Conservation (phyloP, 1,140 invertebrate species). For the Triops cancriformis region DNA sequence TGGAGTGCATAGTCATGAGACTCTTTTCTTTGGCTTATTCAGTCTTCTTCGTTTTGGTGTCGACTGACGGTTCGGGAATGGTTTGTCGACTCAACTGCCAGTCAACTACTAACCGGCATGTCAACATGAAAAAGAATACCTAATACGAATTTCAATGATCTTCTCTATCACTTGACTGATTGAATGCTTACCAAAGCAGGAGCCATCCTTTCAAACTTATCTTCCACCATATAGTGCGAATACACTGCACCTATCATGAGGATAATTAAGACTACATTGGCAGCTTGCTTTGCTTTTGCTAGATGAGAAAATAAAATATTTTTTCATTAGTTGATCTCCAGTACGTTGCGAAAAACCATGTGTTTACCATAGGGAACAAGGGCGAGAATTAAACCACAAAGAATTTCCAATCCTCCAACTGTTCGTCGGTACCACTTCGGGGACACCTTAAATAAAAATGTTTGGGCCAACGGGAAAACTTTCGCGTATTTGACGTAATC, state of each 20-base stretch:
- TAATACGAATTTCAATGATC: slow-evolving; percentile 34
- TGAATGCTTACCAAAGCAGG: slow-evolving; percentile 60
- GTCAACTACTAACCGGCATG: slow-evolving; percentile 75
- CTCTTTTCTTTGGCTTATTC: background rate
- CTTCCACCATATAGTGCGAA: slow-evolving; percentile 83
- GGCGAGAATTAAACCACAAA: slow-evolving; percentile 79
- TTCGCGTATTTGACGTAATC: slow-evolving; percentile 95
- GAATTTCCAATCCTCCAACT: slow-evolving; percentile 78
- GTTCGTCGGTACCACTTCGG: slow-evolving; percentile 86
- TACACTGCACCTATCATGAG: slow-evolving; percentile 83
- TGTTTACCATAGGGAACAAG: slow-evolving; percentile 77
- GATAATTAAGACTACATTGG: slow-evolving; percentile 70
- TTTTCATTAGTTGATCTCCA: background rate
- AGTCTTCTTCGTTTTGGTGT: background rate
- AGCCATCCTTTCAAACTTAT: slow-evolving; percentile 85
- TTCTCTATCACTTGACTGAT: background rate
- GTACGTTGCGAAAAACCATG: background rate
- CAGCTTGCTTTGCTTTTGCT: slow-evolving; percentile 82
- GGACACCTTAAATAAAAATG: slow-evolving; percentile 75
- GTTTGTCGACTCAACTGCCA: slow-evolving; percentile 45
- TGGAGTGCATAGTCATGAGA: background rate
- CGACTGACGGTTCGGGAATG: background rate
- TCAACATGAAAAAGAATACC: slow-evolving; percentile 92
- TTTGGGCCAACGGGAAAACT: slow-evolving; percentile 81
- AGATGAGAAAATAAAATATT: slow-evolving; percentile 39